Evolutionary conservation across 2,888 invertebrate species (phyloP).

Genomic region (Platycnemis pennipes): DNA sequence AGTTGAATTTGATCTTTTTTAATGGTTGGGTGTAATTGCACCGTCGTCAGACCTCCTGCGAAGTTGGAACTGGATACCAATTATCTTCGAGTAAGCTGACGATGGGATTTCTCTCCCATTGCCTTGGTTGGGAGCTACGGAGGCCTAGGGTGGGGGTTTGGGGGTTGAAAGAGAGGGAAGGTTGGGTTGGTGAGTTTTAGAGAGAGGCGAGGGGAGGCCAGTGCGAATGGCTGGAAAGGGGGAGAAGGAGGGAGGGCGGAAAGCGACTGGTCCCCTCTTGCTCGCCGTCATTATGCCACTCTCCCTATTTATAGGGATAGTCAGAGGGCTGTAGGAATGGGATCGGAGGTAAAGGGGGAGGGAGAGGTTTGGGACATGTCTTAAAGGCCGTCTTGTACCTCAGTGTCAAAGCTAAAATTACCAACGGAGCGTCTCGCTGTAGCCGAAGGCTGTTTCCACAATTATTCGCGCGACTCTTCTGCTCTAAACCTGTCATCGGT

Average conservation of each 20-base stretch:
- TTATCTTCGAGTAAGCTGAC: slow-evolving; percentile 63
- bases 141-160: neutral
- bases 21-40: neutral
- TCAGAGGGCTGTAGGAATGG: slow-evolving; percentile 43
- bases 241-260: slow-evolving; percentile 48
- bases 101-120: slow-evolving; percentile 52
- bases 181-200: slow-evolving; percentile 20
- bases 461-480: neutral
- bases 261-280: slow-evolving; percentile 7
- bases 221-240: neutral
- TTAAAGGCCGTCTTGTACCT: slow-evolving; percentile 48
- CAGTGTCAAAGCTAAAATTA: slow-evolving; percentile 66
- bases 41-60: neutral
- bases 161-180: slow-evolving; percentile 5
- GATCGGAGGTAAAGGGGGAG: neutral
- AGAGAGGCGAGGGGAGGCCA: slow-evolving; percentile 3
- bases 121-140: neutral
- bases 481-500: slow-evolving; percentile 18
- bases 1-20: slow-evolving; percentile 25
- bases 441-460: slow-evolving; percentile 40
- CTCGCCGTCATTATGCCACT: slow-evolving; percentile 62
- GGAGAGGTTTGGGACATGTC: slow-evolving; percentile 40
- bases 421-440: slow-evolving; percentile 10
- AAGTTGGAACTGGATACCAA: slow-evolving; percentile 66
- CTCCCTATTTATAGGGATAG: slow-evolving; percentile 57